Evolutionary conservation across 2,797 vertebrate species (phyloP).

Genomic region (Dermochelys coriacea): DNA sequence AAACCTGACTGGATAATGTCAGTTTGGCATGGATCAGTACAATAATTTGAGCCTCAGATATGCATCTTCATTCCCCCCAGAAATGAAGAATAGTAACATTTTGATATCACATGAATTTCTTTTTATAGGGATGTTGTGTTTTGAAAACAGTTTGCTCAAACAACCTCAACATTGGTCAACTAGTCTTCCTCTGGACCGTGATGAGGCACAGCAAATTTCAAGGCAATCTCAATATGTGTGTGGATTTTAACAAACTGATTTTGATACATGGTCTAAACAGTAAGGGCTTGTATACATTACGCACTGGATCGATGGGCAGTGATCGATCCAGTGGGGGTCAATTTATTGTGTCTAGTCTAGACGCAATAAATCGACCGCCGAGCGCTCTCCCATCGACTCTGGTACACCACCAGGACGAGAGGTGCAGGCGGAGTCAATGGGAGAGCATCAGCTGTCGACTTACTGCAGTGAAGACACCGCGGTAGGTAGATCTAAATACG

Average conservation of each 20-base stretch:
- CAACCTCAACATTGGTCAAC: neutral
- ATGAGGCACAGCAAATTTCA: neutral
- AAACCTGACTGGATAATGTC: neutral
- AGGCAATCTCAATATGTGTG: neutral
- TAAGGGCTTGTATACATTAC: neutral
- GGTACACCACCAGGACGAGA: too few species aligned
- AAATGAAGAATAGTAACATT: neutral
- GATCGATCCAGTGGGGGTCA: too few species aligned
- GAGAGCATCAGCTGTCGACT: too few species aligned
- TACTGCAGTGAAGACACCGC: too few species aligned
- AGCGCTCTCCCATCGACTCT: too few species aligned
- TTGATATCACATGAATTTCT: neutral
- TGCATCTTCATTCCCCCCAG: neutral
- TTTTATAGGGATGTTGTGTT: neutral
- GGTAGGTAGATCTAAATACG: too few species aligned
- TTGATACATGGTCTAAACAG: neutral
- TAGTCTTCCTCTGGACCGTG: fast-evolving
- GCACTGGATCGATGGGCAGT: too few species aligned
- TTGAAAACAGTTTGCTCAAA: slow-evolving; percentile 3
- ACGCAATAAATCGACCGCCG: too few species aligned
- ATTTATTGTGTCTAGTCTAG: too few species aligned
- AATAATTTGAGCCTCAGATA: neutral
- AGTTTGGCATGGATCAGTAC: neutral
- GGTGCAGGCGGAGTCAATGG: too few species aligned
- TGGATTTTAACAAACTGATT: neutral